Base-by-base conservation (phyloP, 2,113 vertebrate species). In the Desmodus rotundus region DNA sequence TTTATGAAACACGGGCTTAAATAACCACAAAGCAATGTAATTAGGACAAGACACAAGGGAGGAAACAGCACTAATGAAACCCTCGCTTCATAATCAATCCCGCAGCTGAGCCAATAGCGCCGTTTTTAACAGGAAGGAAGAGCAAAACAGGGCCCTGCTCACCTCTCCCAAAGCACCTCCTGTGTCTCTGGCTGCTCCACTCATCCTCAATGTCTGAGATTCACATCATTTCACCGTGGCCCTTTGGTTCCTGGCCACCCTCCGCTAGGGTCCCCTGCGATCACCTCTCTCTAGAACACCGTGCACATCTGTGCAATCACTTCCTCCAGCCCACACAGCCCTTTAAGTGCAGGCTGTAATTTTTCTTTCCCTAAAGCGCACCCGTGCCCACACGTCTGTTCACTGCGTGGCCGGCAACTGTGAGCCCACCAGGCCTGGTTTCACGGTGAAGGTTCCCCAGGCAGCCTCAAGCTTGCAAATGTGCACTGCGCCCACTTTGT, bases 281-380 rank as follows among this genome's bases (percentile, higher is more conserved):
- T 41, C 3, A 0, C 15, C 45, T 24, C 38, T 68, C 52, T 70
- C 56, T 17, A 7, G 4, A 13, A 14, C n/a, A 6, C 7, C 0
- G 16, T 45, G 14, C 12, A 2, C 2, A 17, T 16, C n/a, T 16
- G 6, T 22, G 13, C 4, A 28, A 16, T 1, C 26, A 1, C 15
- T 14, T 68, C 19, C 36, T 65, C 61, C 61, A 5, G 61, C 61
- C 61, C 13, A 1, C 31, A 15, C 61, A 33, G 61, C 61, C 61
- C 11, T 33, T 2, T 4, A 2, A 7, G 4, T 7, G 6, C 1
- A 24, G 3, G 31, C 0, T 8, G 0, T 26, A 0, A 4, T n/a
- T n/a, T 47, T n/a, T 67, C 26, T 4, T 24, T n/a, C 28, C 28
- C 38, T 14, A 14, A 19, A 5, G 38, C 20, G 65, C 22, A 58